A percentile compares a stretch with the other conserved stretches of the same genome.
phyloP scores from a whole-genome alignment of 2,797 vertebrate species.

The Chelon auratus region DNA sequence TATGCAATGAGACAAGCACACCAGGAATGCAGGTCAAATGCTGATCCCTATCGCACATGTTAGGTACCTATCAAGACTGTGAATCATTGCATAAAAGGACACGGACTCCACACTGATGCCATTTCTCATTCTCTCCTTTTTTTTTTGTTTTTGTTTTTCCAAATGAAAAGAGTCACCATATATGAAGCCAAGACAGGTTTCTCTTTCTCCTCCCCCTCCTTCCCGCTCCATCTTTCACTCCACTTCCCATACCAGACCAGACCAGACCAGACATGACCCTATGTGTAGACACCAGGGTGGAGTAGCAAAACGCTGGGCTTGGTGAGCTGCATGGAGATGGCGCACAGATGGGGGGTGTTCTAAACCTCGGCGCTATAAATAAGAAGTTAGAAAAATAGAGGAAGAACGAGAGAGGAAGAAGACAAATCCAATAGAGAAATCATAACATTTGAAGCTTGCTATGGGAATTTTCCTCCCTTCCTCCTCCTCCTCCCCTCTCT shows the following conservation, averaged over 20 bases:
- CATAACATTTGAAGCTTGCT: slow-evolving; percentile 77
- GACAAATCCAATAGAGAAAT: slow-evolving; percentile 47
- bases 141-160: background rate
- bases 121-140: background rate
- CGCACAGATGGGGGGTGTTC: slow-evolving; percentile 78
- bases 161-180: slow-evolving; percentile 29
- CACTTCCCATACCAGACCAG: slow-evolving; percentile 29
- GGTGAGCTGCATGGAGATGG: slow-evolving; percentile 64
- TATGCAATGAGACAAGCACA: slow-evolving; percentile 23
- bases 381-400: slow-evolving; percentile 48
- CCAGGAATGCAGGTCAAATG: slow-evolving; percentile 61
- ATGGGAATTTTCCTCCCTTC: slow-evolving; percentile 84
- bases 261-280: slow-evolving; percentile 63
- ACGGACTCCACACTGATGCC: background rate
- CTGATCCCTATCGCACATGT: slow-evolving; percentile 53
- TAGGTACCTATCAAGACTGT: slow-evolving; percentile 41
- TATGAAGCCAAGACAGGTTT: slow-evolving; percentile 27
- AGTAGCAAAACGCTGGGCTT: slow-evolving; percentile 55
- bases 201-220: slow-evolving; percentile 19
- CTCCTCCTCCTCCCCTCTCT: slow-evolving; percentile 66
- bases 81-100: slow-evolving; percentile 24
- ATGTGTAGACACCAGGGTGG: slow-evolving; percentile 51
- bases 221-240: slow-evolving; percentile 13
- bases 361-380: slow-evolving; percentile 53
- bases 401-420: slow-evolving; percentile 4